Base-by-base conservation (phyloP, 2,797 vertebrate genomes). In the Anas acuta region DNA sequence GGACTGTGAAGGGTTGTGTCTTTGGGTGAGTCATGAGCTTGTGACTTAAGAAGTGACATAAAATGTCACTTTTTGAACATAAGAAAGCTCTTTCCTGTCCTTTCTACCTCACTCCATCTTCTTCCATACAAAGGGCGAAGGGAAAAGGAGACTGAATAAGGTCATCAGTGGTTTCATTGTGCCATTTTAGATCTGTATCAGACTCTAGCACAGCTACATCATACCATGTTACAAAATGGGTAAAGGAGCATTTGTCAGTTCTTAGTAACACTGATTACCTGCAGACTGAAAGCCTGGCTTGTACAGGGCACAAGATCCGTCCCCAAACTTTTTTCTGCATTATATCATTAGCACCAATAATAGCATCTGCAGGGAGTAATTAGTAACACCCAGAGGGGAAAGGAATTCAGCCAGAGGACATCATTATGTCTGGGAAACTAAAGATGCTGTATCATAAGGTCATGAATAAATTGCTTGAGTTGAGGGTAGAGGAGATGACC, bases 291-390 rank as follows among this genome's bases (percentile, higher is more conserved):
- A 4, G 0, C 76, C 91, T 62, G 33, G 28, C 47, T 88, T 71
- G 58, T 67, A 37, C 21, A 1, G 41, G 67, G 39, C 76, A 65
- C 49, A 18, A 82, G 56, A 74, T 73, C 83, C 76, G 98, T 98
- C 97, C 97, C 96, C 97, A 97, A 97, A 98, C 97, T 98, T 97
- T 98, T 72, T 98, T 96, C 96, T 71, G 58, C 57, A 18, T 87
- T 90, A 78, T 94, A 72, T 94, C 92, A 69, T 97, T 87, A 96
- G 49, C 90, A 86, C 94, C 91, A 97, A 94, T 97, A 98, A 98
- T 95, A 97, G 97, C 97, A 97, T 98, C 97, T 97, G 96, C 97
- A 98, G 98, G 98, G 98, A 98, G 98, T 98, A 98, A 99, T 99
- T 98, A 99, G 97, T 97, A 94, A 96, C 97, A 97, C 97, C 98